A percentile compares a stretch with the other conserved stretches of the same genome.
phyloP scores from a whole-genome alignment of 2,113 vertebrate genomes.

The Phycodurus eques region DNA sequence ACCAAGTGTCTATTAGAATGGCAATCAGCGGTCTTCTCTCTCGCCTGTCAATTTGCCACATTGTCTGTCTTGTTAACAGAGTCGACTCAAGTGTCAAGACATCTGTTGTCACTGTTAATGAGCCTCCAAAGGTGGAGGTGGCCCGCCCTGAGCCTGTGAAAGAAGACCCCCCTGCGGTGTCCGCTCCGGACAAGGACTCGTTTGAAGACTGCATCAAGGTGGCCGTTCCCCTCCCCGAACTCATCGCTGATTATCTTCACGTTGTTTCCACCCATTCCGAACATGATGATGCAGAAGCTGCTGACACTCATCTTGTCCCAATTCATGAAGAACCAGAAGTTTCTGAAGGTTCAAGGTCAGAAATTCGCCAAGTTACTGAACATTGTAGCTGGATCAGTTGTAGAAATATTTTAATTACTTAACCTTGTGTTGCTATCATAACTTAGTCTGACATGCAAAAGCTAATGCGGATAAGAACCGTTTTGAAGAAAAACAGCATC shows the following conservation, averaged over 20 bases:
- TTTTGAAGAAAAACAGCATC: no score
- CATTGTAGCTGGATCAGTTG: not conserved
- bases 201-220: constrained; percentile 32
- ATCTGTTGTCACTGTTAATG: constrained; percentile 16
- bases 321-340: constrained; percentile 3
- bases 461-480: no score
- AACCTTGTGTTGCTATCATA: no score
- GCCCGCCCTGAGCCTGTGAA: constrained; percentile 11
- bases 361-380: not conserved
- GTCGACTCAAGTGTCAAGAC: not conserved
- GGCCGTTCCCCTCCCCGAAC: constrained; percentile 39
- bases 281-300: not conserved
- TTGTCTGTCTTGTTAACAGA: constrained; percentile 40
- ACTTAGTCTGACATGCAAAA: no score
- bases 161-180: constrained; percentile 3
- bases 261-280: constrained; percentile 2
- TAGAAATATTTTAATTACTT: not conserved
- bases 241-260: constrained; percentile 16
- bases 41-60: not conserved
- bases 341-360: constrained; percentile 32
- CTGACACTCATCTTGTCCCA: not conserved
- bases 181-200: constrained; percentile 6
- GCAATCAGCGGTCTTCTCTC: not conserved
- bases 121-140: constrained; percentile 26
- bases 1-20: not conserved